Percentiles rank a stretch among this genome's conserved stretches.
Evolutionary conservation across 2,797 vertebrate species (phyloP).

Genomic region (Mycteria americana): DNA sequence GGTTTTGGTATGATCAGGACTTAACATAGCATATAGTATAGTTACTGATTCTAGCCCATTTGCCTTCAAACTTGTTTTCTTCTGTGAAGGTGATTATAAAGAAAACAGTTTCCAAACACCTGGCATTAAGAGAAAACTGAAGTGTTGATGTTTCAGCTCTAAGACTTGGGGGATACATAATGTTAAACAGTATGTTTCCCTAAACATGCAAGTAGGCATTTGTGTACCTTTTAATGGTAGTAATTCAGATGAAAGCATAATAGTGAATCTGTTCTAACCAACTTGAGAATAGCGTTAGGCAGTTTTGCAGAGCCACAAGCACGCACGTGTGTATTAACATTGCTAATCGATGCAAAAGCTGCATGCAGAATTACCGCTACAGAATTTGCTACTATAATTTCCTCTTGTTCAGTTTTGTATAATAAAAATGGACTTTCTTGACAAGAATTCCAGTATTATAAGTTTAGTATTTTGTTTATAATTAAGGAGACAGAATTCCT

Average conservation of each 20-base stretch:
- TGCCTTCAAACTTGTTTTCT: background rate
- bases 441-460: background rate
- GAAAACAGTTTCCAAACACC: background rate
- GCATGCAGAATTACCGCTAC: background rate
- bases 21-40: rapidly evolving
- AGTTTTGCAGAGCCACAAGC: background rate
- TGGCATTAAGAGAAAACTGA: background rate
- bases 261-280: background rate
- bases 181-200: background rate
- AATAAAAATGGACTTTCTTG: background rate
- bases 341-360: background rate
- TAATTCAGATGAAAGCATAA: background rate
- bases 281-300: background rate
- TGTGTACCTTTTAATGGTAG: background rate
- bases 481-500: background rate
- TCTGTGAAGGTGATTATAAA: background rate
- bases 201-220: background rate
- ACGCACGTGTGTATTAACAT: background rate
- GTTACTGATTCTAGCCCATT: background rate
- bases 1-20: background rate
- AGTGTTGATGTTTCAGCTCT: slow-evolving; percentile 31
- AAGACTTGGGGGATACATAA: background rate
- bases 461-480: background rate
- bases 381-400: background rate
- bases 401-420: background rate